Percentiles rank a stretch among this genome's conserved stretches.
Evolutionary conservation across 2,888 invertebrate genomes (phyloP).

Genomic region (Oegoconia quadripuncta): DNA sequence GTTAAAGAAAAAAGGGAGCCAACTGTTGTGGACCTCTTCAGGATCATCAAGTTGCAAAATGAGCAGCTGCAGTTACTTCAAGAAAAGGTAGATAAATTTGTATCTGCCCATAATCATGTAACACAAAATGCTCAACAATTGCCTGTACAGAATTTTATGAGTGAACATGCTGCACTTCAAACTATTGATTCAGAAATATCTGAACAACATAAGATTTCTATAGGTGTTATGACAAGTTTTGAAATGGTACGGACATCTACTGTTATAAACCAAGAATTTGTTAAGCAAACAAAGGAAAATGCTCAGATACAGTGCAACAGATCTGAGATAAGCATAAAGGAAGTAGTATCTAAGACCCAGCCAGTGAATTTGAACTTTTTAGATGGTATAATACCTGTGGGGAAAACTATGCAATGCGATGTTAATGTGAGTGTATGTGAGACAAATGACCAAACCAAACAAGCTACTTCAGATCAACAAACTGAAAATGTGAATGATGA

Average conservation of each 20-base stretch:
- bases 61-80: constrained; percentile 82
- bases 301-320: constrained; percentile 65
- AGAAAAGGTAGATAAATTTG: constrained; percentile 81
- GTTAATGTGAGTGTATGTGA: too few relatives aligned
- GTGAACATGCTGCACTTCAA: constrained; percentile 51
- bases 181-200: constrained; percentile 37
- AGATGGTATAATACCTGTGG: constrained; percentile 58
- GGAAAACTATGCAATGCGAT: too few relatives aligned
- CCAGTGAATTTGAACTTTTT: constrained; percentile 59
- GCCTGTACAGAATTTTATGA: constrained; percentile 39
- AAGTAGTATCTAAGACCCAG: constrained; percentile 47
- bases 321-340: constrained; percentile 66
- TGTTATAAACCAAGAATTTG: constrained; percentile 61
- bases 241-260: constrained; percentile 78
- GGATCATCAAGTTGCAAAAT: constrained; percentile 83
- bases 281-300: constrained; percentile 49
- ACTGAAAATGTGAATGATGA: constrained; percentile 43
- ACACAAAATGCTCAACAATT: constrained; percentile 32
- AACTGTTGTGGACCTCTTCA: constrained; percentile 79
- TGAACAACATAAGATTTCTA: constrained; percentile 79
- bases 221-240: constrained; percentile 86
- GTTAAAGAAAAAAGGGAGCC: constrained; percentile 69
- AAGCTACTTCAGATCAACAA: constrained; percentile 11
- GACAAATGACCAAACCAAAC: too few relatives aligned
- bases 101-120: constrained; percentile 36